A percentile compares a stretch with the other conserved stretches of the same genome.
Conservation (phyloP, 2,888 invertebrate genomes). For the Phortica okadai region DNA sequence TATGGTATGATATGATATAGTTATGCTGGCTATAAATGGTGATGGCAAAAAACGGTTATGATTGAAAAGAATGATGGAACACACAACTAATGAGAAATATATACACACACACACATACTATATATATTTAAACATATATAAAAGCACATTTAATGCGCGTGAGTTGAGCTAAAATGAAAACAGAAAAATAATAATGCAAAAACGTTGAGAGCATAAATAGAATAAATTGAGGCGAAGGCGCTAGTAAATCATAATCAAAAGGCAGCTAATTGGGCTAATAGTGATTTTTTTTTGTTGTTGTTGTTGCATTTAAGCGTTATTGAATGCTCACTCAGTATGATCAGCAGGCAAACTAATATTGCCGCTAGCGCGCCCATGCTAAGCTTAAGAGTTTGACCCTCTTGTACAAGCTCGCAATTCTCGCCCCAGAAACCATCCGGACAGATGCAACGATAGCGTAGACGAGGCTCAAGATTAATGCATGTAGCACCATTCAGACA, state of each 20-base stretch:
- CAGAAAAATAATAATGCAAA: background rate
- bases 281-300: slow-evolving; percentile 48
- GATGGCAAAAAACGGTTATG: background rate
- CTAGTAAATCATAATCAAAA: slow-evolving; percentile 12
- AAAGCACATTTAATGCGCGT: slow-evolving; percentile 26
- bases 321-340: slow-evolving; percentile 93
- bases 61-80: background rate
- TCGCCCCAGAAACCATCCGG: slow-evolving; percentile 95
- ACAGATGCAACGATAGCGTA: slow-evolving; percentile 92
- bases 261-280: slow-evolving; percentile 18
- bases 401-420: slow-evolving; percentile 94
- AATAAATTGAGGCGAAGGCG: background rate
- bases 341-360: slow-evolving; percentile 97
- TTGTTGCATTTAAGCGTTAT: slow-evolving; percentile 26
- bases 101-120: background rate
- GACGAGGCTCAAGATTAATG: slow-evolving; percentile 92
- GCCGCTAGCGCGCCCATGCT: slow-evolving; percentile 98
- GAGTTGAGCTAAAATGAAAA: background rate
- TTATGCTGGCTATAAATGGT: too few species aligned
- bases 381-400: slow-evolving; percentile 95
- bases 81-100: background rate
- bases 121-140: slow-evolving; percentile 27
- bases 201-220: background rate
- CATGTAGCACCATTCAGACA: slow-evolving; percentile 95
- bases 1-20: background rate